Evolutionary conservation across 2,113 vertebrate genomes (phyloP).

Genomic region (Oryzias melastigma): DNA sequence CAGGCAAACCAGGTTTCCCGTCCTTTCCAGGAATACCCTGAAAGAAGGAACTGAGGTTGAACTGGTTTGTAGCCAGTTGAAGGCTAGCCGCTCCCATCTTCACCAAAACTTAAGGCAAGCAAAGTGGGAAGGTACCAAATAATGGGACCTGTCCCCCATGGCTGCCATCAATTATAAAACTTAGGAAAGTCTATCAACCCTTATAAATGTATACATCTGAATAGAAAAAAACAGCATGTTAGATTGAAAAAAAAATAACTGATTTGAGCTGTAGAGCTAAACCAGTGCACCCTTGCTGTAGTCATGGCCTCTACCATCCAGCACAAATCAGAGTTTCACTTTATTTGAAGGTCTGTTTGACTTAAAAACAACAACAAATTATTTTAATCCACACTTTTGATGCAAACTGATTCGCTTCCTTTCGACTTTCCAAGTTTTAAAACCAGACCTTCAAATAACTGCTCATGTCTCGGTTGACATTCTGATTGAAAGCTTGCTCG

Average conservation of each 20-base stretch:
- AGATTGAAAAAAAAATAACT: background rate
- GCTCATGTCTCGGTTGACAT: conserved; percentile 62
- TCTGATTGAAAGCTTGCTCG: conserved; percentile 46
- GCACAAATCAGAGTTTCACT: conserved; percentile 43
- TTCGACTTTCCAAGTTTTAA: conserved; percentile 1
- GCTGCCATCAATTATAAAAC: conserved; percentile 42
- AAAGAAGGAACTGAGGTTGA: conserved; percentile 80
- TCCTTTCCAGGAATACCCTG: conserved; percentile 94
- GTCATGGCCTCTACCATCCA: conserved; percentile 36
- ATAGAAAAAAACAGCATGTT: conserved; percentile 2
- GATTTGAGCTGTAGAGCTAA: background rate
- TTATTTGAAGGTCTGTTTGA: conserved; percentile 70
- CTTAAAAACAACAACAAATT: background rate
- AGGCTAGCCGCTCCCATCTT: conserved; percentile 68
- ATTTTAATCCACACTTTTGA: conserved; percentile 4
- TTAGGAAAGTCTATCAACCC: background rate
- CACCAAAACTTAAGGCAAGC: conserved; percentile 56
- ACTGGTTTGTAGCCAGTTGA: conserved; percentile 65
- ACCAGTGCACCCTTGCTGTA: conserved; percentile 17
- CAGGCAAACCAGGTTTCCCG: conserved; percentile 85
- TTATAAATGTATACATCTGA: background rate
- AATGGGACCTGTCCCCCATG: conserved; percentile 33
- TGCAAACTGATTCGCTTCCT: background rate
- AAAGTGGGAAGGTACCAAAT: conserved; percentile 42
- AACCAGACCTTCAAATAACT: conserved; percentile 69